Evolutionary conservation across 2,888 invertebrate genomes (phyloP).

Genomic region (Orthonevra nobilis): DNA sequence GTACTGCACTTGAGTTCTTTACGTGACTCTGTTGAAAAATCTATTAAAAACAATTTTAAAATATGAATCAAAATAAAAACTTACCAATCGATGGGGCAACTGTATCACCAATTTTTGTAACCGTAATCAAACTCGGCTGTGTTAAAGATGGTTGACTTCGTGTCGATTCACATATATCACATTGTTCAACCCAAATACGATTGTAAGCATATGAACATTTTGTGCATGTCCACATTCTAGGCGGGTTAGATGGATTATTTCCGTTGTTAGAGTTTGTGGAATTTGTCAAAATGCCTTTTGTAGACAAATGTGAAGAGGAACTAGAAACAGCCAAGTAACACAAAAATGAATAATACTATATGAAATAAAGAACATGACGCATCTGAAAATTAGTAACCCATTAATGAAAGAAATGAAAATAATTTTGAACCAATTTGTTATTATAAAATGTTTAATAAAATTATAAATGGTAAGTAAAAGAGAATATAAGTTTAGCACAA

Average conservation of each 20-base stretch:
- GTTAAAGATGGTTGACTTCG: conserved; percentile 83
- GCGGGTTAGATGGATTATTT: conserved; percentile 76
- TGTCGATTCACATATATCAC: conserved; percentile 90
- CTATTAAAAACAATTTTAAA: background rate
- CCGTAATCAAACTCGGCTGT: conserved; percentile 86
- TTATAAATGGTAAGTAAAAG: too few species aligned
- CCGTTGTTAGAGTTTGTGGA: conserved; percentile 74
- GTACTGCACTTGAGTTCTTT: conserved; percentile 72
- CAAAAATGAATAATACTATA: too few species aligned
- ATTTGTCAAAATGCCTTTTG: conserved; percentile 68
- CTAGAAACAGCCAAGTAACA: conserved; percentile 39
- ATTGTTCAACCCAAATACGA: conserved; percentile 88
- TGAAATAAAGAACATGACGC: conserved; percentile 32
- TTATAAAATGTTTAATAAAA: conserved; percentile 37
- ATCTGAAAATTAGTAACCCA: background rate
- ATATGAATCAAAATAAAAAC: background rate
- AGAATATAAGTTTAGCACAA: too few species aligned
- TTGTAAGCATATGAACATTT: conserved; percentile 95
- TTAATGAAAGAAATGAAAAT: conserved; percentile 6
- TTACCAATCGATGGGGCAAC: conserved; percentile 74
- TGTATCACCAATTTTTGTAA: conserved; percentile 81
- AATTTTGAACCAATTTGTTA: conserved; percentile 25
- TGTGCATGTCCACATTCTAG: conserved; percentile 91
- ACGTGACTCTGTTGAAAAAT: conserved; percentile 66
- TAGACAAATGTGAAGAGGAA: conserved; percentile 60